Evolutionary conservation across 2,113 vertebrate species (phyloP).

Genomic region (Dipodomys stephensi): DNA sequence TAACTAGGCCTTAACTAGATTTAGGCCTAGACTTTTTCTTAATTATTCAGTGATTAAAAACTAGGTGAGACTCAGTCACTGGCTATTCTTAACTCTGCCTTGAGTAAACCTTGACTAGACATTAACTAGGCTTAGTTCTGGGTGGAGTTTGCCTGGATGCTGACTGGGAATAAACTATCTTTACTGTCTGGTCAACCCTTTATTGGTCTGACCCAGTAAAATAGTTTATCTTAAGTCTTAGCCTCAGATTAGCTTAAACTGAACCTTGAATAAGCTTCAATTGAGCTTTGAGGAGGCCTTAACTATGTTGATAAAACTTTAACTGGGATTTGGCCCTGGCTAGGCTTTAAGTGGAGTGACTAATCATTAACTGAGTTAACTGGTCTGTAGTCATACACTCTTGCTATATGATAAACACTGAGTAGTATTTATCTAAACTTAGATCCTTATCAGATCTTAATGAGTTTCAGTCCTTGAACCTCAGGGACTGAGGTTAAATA

Average conservation of each 20-base stretch:
- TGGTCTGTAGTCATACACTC: neutral
- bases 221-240: too few relatives aligned
- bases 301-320: neutral
- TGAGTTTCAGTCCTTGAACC: neutral
- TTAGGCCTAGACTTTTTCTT: too few relatives aligned
- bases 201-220: too few relatives aligned
- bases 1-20: too few relatives aligned
- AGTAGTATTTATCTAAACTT: neutral
- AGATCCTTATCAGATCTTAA: neutral
- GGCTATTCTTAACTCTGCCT: too few relatives aligned
- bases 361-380: neutral
- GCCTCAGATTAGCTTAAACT: neutral
- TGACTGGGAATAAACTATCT: neutral
- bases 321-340: neutral
- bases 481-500: neutral
- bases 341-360: neutral
- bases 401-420: neutral
- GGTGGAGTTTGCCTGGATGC: slow-evolving; percentile 9
- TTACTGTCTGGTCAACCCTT: too few relatives aligned
- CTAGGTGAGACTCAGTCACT: too few relatives aligned
- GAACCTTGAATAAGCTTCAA: neutral
- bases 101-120: neutral
- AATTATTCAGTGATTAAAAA: too few relatives aligned
- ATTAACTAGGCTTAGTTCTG: neutral
- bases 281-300: neutral